These are phyloP conservation scores for Agrenia bidenticulata DNA, from an alignment of 2,888 invertebrate species.

Conservation along the genomic window DNA sequence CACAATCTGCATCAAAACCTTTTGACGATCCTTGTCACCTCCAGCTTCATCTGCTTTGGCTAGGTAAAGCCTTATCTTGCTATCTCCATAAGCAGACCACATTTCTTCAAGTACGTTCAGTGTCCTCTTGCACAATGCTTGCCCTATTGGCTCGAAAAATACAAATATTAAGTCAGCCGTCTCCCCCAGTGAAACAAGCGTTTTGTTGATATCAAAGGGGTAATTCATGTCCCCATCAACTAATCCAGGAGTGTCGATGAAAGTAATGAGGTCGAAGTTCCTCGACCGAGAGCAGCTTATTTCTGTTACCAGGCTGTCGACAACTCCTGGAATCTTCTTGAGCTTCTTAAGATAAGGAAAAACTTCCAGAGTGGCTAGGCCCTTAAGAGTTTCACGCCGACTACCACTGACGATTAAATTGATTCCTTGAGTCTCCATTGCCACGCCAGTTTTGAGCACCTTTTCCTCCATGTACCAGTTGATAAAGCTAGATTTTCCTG, in stretches of 20 bases:
- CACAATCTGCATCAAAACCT: conserved; percentile 65
- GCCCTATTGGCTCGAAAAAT: conserved; percentile 65
- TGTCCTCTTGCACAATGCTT: conserved; percentile 62
- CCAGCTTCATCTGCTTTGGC: conserved; percentile 65
- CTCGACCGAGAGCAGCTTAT: conserved; percentile 63
- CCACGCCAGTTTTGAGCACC: conserved; percentile 63
- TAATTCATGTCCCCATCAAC: conserved; percentile 65
- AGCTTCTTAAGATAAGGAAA: too few species aligned
- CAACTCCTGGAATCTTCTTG: conserved; percentile 61
- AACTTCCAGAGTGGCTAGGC: too few species aligned
- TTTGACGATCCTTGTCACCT: conserved; percentile 62
- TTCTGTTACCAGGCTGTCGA: conserved; percentile 62
- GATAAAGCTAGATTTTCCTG: conserved; percentile 64
- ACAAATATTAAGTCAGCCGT: conserved; percentile 63
- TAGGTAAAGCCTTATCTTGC: conserved; percentile 61
- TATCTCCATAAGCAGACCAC: conserved; percentile 60
- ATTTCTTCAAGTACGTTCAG: conserved; percentile 61
- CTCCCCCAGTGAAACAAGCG: conserved; percentile 54
- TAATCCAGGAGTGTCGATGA: conserved; percentile 64
- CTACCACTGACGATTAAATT: conserved; percentile 62
- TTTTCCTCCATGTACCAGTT: conserved; percentile 65
- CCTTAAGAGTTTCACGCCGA: conserved; percentile 62
- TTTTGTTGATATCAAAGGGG: conserved; percentile 63
- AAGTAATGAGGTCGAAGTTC: conserved; percentile 62
- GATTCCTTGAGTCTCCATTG: conserved; percentile 65